Evolutionary conservation across 2,113 vertebrate genomes (phyloP).

Genomic region (Saguinus midas): DNA sequence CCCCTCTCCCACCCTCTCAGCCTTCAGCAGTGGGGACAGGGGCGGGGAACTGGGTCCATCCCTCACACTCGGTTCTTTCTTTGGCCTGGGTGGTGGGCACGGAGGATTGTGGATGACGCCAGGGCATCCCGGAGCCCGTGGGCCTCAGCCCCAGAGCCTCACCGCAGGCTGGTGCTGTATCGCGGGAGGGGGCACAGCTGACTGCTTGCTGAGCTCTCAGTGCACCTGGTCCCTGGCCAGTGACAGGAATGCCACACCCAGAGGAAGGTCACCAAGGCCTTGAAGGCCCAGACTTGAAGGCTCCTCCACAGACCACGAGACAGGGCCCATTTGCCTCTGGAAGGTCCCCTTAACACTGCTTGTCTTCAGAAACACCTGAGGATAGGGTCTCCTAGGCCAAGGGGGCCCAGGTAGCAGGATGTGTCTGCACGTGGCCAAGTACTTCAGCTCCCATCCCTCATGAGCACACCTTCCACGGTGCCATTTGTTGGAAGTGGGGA

Average conservation of each 20-base stretch:
- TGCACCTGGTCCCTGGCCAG: not conserved
- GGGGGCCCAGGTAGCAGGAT: too few relatives aligned
- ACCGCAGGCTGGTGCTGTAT: too few relatives aligned
- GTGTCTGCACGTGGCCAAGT: not conserved
- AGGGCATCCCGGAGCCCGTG: not conserved
- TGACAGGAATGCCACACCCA: not conserved
- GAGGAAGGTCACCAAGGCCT: not conserved
- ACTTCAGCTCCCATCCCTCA: not conserved
- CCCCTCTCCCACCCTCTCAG: too few relatives aligned
- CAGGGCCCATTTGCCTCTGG: not conserved
- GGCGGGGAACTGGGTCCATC: too few relatives aligned
- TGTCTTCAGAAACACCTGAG: not conserved
- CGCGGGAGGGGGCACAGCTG: not conserved
- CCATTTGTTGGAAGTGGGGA: not conserved
- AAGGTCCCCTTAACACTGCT: accelerated
- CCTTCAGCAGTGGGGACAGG: too few relatives aligned
- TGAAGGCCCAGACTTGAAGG: too few relatives aligned
- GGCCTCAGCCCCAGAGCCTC: too few relatives aligned
- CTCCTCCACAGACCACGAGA: not conserved
- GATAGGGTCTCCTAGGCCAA: not conserved
- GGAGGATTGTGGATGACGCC: too few relatives aligned
- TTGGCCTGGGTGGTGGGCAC: accelerated
- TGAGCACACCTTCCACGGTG: not conserved
- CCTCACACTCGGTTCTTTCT: not conserved
- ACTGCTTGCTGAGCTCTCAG: not conserved